phyloP scores from a whole-genome alignment of 2,888 invertebrate species.

The Aporophyla nigra region DNA sequence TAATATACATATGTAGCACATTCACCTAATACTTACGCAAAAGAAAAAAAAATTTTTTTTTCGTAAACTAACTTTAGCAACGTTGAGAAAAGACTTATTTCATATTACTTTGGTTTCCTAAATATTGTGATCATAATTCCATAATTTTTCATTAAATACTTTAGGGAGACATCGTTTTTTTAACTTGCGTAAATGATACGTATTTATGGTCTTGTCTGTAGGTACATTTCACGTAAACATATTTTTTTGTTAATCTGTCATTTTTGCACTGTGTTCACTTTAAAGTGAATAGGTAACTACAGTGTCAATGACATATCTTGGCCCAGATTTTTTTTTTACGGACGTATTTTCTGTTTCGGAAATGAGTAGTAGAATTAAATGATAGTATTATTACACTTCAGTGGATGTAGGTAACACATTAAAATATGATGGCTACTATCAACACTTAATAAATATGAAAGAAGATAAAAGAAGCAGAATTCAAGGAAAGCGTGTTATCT shows the following conservation, averaged over 20 bases:
- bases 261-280: slow-evolving; percentile 15
- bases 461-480: slow-evolving; percentile 38
- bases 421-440: slow-evolving; percentile 44
- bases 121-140: not conserved
- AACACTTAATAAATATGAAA: slow-evolving; percentile 54
- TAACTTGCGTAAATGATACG: not conserved
- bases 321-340: slow-evolving; percentile 32
- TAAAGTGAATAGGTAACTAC: slow-evolving; percentile 11
- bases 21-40: not conserved
- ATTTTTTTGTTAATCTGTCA: slow-evolving; percentile 20
- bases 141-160: not conserved
- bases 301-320: slow-evolving; percentile 39
- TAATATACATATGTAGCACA: not conserved
- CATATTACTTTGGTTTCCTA: not conserved
- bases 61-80: not conserved
- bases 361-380: slow-evolving; percentile 41
- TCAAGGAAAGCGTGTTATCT: slow-evolving; percentile 17
- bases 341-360: slow-evolving; percentile 55
- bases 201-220: not conserved
- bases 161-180: not conserved
- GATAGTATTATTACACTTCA: slow-evolving; percentile 25
- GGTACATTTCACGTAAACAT: slow-evolving; percentile 28
- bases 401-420: slow-evolving; percentile 33
- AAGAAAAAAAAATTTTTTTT: not conserved
- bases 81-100: not conserved